Conservation (phyloP, 2,113 vertebrate genomes). For the Lontra canadensis region DNA sequence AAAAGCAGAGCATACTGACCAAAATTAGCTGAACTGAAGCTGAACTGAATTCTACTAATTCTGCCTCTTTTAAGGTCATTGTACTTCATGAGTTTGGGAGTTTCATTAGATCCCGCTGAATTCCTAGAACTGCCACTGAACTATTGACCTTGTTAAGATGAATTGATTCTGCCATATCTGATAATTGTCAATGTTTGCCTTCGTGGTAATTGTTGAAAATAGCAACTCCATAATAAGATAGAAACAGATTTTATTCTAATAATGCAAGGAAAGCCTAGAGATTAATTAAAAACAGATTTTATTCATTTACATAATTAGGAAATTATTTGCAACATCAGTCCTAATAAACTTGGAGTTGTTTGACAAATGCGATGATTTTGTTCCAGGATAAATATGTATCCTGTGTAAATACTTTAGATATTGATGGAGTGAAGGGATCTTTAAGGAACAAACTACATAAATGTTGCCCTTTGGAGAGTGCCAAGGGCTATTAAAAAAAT, state of each 20-base stretch:
- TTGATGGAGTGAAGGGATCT: not conserved
- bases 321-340: slow-evolving; percentile 70
- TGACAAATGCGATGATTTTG: slow-evolving; percentile 70
- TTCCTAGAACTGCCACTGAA: not conserved
- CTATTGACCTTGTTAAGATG: not conserved
- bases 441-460: not conserved
- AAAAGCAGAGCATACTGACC: not conserved
- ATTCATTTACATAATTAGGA: slow-evolving; percentile 76
- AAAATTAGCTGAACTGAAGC: not conserved
- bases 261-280: slow-evolving; percentile 72
- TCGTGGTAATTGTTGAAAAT: slow-evolving; percentile 47
- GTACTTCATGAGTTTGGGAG: not conserved
- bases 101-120: not conserved
- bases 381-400: slow-evolving; percentile 54
- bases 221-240: slow-evolving; percentile 44
- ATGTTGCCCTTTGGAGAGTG: not conserved
- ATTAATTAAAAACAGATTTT: slow-evolving; percentile 77
- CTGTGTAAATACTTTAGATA: slow-evolving; percentile 55
- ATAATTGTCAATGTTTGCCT: not conserved
- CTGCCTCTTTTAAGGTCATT: not conserved
- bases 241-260: slow-evolving; percentile 62
- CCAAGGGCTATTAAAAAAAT: not conserved
- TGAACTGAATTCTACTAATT: not conserved
- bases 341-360: slow-evolving; percentile 74
- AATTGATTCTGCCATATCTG: not conserved